Evolutionary conservation across 2,888 invertebrate species (phyloP).

Genomic region (Fragum fragum): DNA sequence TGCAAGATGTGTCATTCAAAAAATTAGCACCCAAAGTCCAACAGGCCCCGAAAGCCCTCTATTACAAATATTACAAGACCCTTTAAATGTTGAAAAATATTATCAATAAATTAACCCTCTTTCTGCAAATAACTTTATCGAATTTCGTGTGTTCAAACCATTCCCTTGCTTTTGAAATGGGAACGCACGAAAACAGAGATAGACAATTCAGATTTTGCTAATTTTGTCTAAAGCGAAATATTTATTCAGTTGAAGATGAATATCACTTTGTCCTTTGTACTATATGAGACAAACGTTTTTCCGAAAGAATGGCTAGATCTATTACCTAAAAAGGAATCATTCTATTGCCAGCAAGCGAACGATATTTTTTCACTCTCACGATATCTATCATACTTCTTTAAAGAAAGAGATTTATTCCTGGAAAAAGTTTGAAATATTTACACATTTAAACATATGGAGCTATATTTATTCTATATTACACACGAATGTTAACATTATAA

Average conservation of each 20-base stretch:
- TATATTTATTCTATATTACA: no score
- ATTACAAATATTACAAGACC: conserved; percentile 33
- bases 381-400: no score
- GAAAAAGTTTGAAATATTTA: no score
- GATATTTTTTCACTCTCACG: no score
- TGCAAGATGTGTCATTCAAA: conserved; percentile 32
- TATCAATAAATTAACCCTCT: conserved; percentile 20
- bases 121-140: conserved; percentile 15
- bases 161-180: conserved; percentile 39
- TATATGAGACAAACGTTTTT: no score
- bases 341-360: no score
- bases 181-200: conserved; percentile 36
- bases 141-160: conserved; percentile 43
- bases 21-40: conserved; percentile 2
- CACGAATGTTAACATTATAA: no score
- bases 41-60: conserved; percentile 16
- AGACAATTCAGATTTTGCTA: conserved; percentile 43
- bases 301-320: no score
- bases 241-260: conserved; percentile 40
- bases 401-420: no score
- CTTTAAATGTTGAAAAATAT: conserved; percentile 26
- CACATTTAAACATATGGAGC: no score
- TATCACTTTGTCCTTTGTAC: conserved; percentile 27
- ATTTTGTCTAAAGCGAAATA: conserved; percentile 32
- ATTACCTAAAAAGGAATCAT: no score